phyloP scores from a whole-genome alignment of 2,113 vertebrate genomes.

The Mastomys natalensis region DNA sequence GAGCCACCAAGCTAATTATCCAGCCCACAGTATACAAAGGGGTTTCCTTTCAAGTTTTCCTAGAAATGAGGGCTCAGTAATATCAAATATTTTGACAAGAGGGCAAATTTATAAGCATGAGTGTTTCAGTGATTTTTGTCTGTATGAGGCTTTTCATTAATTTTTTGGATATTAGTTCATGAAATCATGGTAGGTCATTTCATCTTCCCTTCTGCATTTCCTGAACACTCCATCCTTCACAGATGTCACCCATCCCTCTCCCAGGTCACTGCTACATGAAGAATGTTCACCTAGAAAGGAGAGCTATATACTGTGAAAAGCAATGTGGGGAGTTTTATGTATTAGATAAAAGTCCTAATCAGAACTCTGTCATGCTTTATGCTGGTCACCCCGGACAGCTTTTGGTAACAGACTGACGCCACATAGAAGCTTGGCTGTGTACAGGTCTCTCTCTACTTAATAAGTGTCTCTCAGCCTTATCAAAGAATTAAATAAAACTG shows the following conservation, averaged over 20 bases:
- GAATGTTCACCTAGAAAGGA: background rate
- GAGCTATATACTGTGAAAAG: background rate
- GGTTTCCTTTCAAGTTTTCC: background rate
- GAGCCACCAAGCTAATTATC: background rate
- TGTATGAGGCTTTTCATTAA: background rate
- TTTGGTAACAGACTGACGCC: background rate
- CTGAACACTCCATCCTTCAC: background rate
- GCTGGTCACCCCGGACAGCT: background rate
- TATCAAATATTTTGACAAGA: background rate
- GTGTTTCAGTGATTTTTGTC: background rate
- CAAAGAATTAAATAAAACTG: background rate
- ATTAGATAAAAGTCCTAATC: background rate
- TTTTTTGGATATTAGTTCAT: background rate
- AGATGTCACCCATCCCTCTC: background rate
- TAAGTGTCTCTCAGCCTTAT: background rate
- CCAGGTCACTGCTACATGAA: background rate
- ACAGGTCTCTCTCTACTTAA: background rate
- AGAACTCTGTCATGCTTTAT: background rate
- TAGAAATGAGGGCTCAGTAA: background rate
- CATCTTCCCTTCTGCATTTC: background rate
- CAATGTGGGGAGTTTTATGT: background rate
- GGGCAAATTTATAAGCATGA: background rate
- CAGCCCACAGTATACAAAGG: background rate
- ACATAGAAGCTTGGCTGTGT: background rate
- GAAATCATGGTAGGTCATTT: background rate